phyloP scores from a whole-genome alignment of 2,113 vertebrate species.

The Dissostichus mawsoni region DNA sequence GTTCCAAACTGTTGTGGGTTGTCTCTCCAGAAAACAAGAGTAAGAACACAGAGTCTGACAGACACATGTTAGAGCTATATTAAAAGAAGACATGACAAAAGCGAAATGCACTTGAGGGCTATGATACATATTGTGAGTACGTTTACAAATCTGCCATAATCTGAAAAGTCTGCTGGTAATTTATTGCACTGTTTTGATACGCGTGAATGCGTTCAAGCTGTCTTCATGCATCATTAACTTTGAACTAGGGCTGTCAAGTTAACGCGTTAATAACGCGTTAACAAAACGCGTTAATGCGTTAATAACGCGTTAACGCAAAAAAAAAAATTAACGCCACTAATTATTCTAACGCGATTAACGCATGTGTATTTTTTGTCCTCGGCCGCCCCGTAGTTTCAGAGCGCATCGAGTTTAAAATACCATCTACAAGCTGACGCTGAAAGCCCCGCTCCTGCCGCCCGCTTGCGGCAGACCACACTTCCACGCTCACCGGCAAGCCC shows the following conservation, averaged over 20 bases:
- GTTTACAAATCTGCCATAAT: slow-evolving; percentile 6
- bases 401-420: too few species aligned
- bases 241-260: background rate
- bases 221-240: slow-evolving; percentile 24
- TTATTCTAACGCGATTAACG: too few species aligned
- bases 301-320: too few species aligned
- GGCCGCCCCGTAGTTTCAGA: too few species aligned
- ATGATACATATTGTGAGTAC: background rate
- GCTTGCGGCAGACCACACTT: too few species aligned
- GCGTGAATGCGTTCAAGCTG: background rate
- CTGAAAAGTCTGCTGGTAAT: background rate
- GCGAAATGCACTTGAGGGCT: background rate
- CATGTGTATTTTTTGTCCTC: too few species aligned
- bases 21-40: background rate
- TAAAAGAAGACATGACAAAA: background rate
- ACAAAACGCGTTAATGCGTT: too few species aligned
- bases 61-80: slow-evolving; percentile 1
- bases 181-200: slow-evolving; percentile 24
- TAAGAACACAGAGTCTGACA: background rate
- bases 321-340: too few species aligned
- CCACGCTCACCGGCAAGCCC: too few species aligned
- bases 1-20: background rate
- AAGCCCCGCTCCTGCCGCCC: too few species aligned
- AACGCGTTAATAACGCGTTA: too few species aligned
- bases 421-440: too few species aligned